Conservation (phyloP, 2,888 invertebrate species). For the Aleiodes testaceus region DNA sequence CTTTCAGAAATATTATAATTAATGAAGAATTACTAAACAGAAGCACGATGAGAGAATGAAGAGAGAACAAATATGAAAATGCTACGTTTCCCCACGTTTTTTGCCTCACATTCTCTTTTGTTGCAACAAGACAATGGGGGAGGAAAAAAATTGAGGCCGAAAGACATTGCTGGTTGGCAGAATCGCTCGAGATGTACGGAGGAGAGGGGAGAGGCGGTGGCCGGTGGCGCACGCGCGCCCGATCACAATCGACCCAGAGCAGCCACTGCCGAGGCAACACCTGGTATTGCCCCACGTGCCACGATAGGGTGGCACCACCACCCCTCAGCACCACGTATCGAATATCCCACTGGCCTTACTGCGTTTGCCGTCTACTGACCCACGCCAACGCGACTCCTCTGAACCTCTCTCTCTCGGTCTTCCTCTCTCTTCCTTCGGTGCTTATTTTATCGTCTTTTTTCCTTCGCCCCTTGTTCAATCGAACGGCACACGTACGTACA, state of each 20-base stretch:
- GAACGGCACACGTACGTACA: conserved; percentile 9
- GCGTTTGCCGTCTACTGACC: conserved; percentile 61
- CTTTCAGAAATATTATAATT: neutral
- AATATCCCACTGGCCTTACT: conserved; percentile 62
- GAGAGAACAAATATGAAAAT: neutral
- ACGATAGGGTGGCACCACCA: conserved; percentile 64
- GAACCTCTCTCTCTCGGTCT: conserved; percentile 44
- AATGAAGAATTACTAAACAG: neutral
- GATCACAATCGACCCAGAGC: conserved; percentile 13
- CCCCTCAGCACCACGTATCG: conserved; percentile 62
- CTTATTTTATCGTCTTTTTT: neutral
- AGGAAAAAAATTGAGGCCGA: conserved; percentile 36
- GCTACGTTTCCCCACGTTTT: too few species aligned
- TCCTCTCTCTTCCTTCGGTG: neutral
- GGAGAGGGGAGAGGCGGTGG: conserved; percentile 36
- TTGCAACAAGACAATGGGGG: conserved; percentile 7
- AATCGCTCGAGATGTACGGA: conserved; percentile 8
- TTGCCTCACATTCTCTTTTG: neutral
- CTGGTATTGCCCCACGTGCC: conserved; percentile 63
- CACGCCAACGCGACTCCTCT: conserved; percentile 57
- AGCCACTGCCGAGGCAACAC: conserved; percentile 35
- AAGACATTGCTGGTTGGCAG: conserved; percentile 16
- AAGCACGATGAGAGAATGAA: neutral
- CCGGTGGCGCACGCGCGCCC: conserved; percentile 34
- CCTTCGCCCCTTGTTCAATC: conserved; percentile 7